These are phyloP conservation scores for Psylliodes chrysocephalus DNA, from an alignment of 2,888 invertebrate genomes.

Conservation along the genomic window DNA sequence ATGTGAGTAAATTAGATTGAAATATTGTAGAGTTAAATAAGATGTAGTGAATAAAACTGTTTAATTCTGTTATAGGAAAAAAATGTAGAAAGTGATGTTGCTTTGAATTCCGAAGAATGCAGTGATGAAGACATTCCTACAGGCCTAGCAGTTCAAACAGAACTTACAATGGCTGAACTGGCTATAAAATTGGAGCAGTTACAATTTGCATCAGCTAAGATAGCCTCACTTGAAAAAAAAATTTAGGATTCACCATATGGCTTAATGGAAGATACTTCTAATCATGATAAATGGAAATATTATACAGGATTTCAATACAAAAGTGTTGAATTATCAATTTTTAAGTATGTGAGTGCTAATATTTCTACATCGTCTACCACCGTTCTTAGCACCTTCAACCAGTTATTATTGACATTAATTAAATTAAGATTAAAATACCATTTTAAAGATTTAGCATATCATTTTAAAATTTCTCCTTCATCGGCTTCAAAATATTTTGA, in stretches of 20 bases:
- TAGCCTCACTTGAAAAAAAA: conserved; percentile 23
- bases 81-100: too few relatives aligned
- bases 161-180: conserved; percentile 31
- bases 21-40: too few relatives aligned
- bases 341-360: conserved; percentile 15
- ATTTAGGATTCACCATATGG: conserved; percentile 28
- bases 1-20: too few relatives aligned
- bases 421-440: conserved; percentile 32
- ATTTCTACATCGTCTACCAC: too few relatives aligned
- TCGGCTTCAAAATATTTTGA: conserved; percentile 28
- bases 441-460: conserved; percentile 33
- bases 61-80: too few relatives aligned
- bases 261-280: conserved; percentile 12
- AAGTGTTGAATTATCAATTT: too few relatives aligned
- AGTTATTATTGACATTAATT: conserved; percentile 29
- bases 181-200: conserved; percentile 30
- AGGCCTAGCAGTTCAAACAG: conserved; percentile 29
- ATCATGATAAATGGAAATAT: conserved; percentile 29
- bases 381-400: too few relatives aligned
- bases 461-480: conserved; percentile 17
- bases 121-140: too few relatives aligned
- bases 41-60: too few relatives aligned
- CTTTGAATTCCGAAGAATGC: too few relatives aligned
- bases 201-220: conserved; percentile 26
- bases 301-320: conserved; percentile 29